Evolutionary conservation across 2,888 invertebrate genomes (phyloP), one percentile per base, ranked within the genome.

Genomic region (Trimorus sp.): DNA sequence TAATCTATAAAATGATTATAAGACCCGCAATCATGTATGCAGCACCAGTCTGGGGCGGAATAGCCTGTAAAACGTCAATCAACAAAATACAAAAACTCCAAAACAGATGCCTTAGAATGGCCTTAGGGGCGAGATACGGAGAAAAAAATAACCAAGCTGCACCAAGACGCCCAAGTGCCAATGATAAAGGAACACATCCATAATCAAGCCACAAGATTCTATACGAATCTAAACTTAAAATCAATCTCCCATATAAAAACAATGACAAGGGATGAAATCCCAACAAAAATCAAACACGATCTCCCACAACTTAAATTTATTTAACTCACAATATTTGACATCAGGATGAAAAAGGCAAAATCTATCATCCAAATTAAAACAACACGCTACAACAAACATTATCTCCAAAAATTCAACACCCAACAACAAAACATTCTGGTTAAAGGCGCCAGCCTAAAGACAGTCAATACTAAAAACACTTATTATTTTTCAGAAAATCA

Each of bases 1-100:
- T 85, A 0, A 37, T 87, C 2, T 87, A 88, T 59, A 88, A 84
- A 15, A 59, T 81, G 7, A 78, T 86, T 11, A 84, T 87, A 0
- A 66, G 83, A 38, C 86, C 87, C 12, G 62, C 82, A 4, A 40
- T 87, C 0, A 77, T 84, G 6, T 86, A 88, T 36, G 86, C 85
- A 0, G 85, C 85, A 8, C 87, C 87, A 36, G 77, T 84, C 1
- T 84, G 79, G 83, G 70, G 77, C n/a, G 78, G 78, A 14, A 76
- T 77, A 0, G 56, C 16, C 12, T 56, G 40, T 12, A 7, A 42
- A 2, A 48, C 73, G 2, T 45, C 12, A 4, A 26, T 26, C 4
- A 12, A 42, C 7, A 66, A n/a, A 40, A 62, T 79, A 0, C 65
- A 78, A 60, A 53, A 9, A 40, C 60, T 75, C 1, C 82, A 82